Evolutionary conservation across 2,888 invertebrate species (phyloP).

Genomic region (Amphimallon solstitiale): DNA sequence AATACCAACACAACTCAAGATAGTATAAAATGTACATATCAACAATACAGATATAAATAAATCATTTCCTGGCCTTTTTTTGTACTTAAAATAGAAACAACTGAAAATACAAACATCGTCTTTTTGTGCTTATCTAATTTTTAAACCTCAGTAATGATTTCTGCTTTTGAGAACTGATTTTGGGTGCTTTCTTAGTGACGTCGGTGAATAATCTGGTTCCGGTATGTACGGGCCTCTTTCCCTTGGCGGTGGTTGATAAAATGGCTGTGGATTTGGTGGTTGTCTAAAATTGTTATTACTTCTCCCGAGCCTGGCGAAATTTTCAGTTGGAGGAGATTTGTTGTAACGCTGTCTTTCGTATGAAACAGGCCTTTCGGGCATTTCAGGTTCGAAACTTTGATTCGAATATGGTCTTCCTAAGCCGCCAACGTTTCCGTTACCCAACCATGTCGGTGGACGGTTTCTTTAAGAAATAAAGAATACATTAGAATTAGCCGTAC

Average conservation of each 20-base stretch:
- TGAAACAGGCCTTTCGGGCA: neutral
- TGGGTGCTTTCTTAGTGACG: conserved; percentile 27
- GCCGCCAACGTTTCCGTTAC: neutral
- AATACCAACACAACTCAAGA: too few relatives aligned
- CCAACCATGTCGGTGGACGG: neutral
- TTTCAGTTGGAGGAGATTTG: neutral
- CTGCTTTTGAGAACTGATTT: conserved; percentile 37
- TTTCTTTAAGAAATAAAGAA: too few relatives aligned
- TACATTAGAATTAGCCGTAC: too few relatives aligned
- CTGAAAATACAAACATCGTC: neutral
- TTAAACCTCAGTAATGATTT: conserved; percentile 30
- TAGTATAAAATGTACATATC: too few relatives aligned
- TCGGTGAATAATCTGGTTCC: conserved; percentile 30
- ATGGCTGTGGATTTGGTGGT: conserved; percentile 4
- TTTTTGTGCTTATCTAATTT: neutral
- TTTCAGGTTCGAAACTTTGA: conserved; percentile 15
- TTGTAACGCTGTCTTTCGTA: neutral
- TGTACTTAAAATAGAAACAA: too few relatives aligned
- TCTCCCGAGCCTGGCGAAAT: neutral
- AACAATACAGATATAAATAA: too few relatives aligned
- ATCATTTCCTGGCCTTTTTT: too few relatives aligned
- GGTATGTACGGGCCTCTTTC: conserved; percentile 27
- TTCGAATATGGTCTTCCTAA: neutral
- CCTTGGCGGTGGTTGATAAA: neutral
- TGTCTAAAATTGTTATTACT: conserved; percentile 1